Evolutionary conservation across 2,113 vertebrate genomes (phyloP).

Genomic region (Tragelaphus imberbis): DNA sequence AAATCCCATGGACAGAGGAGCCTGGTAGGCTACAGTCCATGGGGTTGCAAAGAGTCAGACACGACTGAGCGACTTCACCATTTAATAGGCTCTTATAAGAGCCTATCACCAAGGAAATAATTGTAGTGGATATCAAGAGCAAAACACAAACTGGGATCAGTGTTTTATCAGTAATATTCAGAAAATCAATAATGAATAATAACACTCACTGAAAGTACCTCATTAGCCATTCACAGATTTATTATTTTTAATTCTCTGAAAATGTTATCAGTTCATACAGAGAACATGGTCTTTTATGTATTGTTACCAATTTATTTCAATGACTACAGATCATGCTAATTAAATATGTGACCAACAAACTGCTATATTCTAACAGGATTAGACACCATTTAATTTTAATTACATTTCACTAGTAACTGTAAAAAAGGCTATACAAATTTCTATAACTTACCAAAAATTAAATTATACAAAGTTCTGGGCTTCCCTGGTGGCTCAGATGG

Average conservation of each 20-base stretch:
- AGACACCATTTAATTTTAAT: background rate
- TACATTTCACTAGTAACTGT: constrained; percentile 15
- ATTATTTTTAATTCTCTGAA: constrained; percentile 40
- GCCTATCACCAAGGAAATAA: background rate
- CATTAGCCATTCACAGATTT: background rate
- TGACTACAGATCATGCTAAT: background rate
- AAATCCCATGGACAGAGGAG: too few relatives aligned
- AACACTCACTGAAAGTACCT: background rate
- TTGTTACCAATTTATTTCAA: constrained; percentile 15
- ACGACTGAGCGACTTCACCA: background rate
- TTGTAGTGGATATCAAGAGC: background rate
- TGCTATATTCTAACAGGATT: background rate
- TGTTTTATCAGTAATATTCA: background rate
- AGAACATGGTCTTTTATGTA: background rate
- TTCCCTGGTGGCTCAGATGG: background rate
- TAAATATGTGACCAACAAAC: background rate
- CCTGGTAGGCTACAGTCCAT: too few relatives aligned
- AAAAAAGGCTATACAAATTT: constrained; percentile 1
- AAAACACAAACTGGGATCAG: background rate
- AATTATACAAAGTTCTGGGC: background rate
- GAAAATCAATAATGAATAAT: constrained; percentile 30
- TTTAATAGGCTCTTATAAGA: background rate
- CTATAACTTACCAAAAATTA: background rate
- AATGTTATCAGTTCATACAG: background rate
- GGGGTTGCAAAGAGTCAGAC: too few relatives aligned